Percentiles rank a stretch among this genome's conserved stretches.
Evolutionary conservation across 2,113 vertebrate genomes (phyloP).

Genomic region (Micromys minutus): DNA sequence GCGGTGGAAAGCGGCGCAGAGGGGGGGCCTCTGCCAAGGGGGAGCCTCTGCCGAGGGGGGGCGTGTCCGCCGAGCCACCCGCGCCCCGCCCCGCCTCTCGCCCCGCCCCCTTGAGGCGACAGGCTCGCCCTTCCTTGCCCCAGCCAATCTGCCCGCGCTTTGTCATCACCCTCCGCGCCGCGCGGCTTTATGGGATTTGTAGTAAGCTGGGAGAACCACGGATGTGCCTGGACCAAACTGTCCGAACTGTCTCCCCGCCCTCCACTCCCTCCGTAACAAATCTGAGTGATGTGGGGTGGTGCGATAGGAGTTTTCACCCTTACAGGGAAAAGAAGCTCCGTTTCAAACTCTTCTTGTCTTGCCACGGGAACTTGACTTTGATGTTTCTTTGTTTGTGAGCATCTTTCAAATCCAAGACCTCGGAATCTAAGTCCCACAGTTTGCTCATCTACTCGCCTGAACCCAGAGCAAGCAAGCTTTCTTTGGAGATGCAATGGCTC

Average conservation of each 20-base stretch:
- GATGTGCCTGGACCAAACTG: slow-evolving; percentile 45
- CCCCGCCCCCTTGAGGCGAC: slow-evolving; percentile 83
- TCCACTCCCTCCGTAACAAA: no score
- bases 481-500: neutral
- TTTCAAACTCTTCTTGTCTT: neutral
- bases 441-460: neutral
- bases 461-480: neutral
- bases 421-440: neutral
- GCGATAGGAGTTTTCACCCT: neutral
- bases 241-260: no score
- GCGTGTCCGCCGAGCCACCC: slow-evolving; percentile 61
- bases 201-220: slow-evolving; percentile 41
- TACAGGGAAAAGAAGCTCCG: neutral
- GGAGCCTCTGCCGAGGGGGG: slow-evolving; percentile 63
- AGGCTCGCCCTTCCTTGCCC: slow-evolving; percentile 12
- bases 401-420: slow-evolving; percentile 56
- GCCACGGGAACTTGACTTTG: slow-evolving; percentile 26
- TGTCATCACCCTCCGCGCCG: slow-evolving; percentile 51
- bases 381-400: slow-evolving; percentile 70
- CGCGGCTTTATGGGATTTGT: slow-evolving; percentile 68
- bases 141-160: neutral
- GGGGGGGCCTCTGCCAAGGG: slow-evolving; percentile 62
- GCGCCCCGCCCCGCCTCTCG: neutral
- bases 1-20: neutral
- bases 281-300: neutral